Evolutionary conservation across 2,888 invertebrate species (phyloP).

Genomic region (Luperina testacea): DNA sequence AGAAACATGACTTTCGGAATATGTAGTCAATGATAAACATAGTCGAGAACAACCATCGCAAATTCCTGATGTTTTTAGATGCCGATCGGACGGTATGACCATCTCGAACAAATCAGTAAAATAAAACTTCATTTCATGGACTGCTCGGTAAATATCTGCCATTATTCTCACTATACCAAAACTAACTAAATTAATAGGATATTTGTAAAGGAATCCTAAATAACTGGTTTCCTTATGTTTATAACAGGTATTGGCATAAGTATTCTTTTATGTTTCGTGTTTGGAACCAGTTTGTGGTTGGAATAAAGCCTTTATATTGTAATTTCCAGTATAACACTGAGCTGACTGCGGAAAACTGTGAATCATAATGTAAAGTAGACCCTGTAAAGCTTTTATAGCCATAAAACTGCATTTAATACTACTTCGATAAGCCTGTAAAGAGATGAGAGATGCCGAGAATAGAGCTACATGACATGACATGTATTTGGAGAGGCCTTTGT

Average conservation of each 20-base stretch:
- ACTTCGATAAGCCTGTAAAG: not conserved
- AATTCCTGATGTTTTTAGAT: not conserved
- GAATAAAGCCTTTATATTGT: slow-evolving; percentile 33
- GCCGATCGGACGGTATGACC: not conserved
- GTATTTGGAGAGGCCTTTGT: not conserved
- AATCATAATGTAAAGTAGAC: slow-evolving; percentile 8
- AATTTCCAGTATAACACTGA: slow-evolving; percentile 11
- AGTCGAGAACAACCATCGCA: not conserved
- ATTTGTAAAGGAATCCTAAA: slow-evolving; percentile 40
- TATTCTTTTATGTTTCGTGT: slow-evolving; percentile 39
- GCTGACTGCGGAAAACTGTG: slow-evolving; percentile 14
- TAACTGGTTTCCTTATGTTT: slow-evolving; percentile 54
- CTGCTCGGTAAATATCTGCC: not conserved
- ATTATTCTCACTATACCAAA: slow-evolving; percentile 48
- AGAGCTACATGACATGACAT: not conserved
- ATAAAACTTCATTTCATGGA: not conserved
- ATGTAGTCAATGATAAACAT: slow-evolving; percentile 16
- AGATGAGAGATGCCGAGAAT: not conserved
- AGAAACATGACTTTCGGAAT: slow-evolving; percentile 10
- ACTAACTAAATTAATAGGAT: slow-evolving; percentile 41
- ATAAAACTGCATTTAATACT: not conserved
- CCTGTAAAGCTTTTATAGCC: not conserved
- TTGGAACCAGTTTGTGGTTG: slow-evolving; percentile 43
- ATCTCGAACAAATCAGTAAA: slow-evolving; percentile 1
- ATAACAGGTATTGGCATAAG: slow-evolving; percentile 31